A percentile compares a stretch with the other conserved stretches of the same genome.
These are phyloP conservation scores for Onychorhynchus coronatus DNA, from an alignment of 2,113 vertebrate species.

Conservation along the genomic window DNA sequence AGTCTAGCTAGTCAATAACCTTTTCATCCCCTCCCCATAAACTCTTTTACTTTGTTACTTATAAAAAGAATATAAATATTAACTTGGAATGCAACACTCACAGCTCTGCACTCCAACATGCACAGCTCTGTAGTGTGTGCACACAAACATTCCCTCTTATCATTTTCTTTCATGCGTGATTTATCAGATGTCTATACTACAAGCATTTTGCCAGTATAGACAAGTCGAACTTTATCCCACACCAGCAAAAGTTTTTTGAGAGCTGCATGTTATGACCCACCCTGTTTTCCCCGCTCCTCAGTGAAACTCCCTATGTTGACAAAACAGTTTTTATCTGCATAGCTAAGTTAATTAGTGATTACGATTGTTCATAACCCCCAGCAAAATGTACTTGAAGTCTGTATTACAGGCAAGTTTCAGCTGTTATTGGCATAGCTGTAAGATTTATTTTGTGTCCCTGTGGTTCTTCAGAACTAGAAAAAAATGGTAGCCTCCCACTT, in stretches of 20 bases:
- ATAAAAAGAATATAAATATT: not conserved
- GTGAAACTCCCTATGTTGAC: slow-evolving; percentile 47
- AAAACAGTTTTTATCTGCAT: slow-evolving; percentile 54
- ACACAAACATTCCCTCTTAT: slow-evolving; percentile 26
- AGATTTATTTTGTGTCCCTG: not conserved
- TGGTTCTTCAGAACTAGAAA: not conserved
- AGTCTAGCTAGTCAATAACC: not conserved
- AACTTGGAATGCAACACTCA: not conserved
- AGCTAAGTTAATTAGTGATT: slow-evolving; percentile 44
- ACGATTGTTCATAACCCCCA: not conserved
- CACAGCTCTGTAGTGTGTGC: not conserved
- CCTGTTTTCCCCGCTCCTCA: not conserved
- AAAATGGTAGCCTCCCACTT: not conserved
- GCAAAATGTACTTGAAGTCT: slow-evolving; percentile 5
- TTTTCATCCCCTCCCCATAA: not conserved
- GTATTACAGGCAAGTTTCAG: not conserved
- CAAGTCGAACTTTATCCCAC: slow-evolving; percentile 14
- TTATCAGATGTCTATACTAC: slow-evolving; percentile 1
- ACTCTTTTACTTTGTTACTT: not conserved
- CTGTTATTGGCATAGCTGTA: not conserved
- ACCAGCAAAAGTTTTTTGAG: not conserved
- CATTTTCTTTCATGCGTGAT: not conserved
- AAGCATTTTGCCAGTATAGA: slow-evolving; percentile 25
- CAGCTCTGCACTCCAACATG: not conserved
- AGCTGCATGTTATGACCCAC: not conserved